These are phyloP conservation scores for Semicossyphus pulcher DNA, from an alignment of 2,113 vertebrate genomes.

Conservation along the genomic window DNA sequence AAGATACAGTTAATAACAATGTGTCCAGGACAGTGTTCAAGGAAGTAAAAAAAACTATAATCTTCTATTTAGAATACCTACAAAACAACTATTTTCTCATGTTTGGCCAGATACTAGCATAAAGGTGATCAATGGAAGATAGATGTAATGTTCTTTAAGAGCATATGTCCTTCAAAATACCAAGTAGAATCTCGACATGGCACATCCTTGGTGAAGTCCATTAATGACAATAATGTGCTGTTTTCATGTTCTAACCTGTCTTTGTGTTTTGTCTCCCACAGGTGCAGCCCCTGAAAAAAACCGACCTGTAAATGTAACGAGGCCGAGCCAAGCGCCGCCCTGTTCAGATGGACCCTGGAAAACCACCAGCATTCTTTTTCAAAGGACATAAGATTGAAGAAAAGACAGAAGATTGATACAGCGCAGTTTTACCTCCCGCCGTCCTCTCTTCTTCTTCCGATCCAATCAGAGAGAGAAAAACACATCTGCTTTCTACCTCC, in stretches of 20 bases:
- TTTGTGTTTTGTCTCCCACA: conserved; percentile 19
- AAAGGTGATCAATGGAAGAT: too few relatives aligned
- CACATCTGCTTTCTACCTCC: conserved; percentile 63
- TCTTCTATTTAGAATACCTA: too few relatives aligned
- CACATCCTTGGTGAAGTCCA: too few relatives aligned
- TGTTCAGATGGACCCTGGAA: conserved; percentile 36
- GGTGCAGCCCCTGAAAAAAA: conserved; percentile 47
- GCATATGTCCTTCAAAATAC: too few relatives aligned
- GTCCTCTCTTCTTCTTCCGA: conserved; percentile 9
- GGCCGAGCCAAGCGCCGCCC: neutral
- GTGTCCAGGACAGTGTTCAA: too few relatives aligned
- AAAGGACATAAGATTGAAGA: conserved; percentile 20
- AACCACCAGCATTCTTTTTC: conserved; percentile 59
- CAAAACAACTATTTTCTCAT: too few relatives aligned
- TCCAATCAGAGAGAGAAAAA: conserved; percentile 13
- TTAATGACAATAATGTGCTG: neutral
- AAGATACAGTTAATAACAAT: too few relatives aligned
- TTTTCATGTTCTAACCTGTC: conserved; percentile 17
- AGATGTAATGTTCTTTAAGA: too few relatives aligned
- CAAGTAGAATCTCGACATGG: too few relatives aligned
- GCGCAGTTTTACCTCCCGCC: conserved; percentile 38
- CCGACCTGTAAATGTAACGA: neutral
- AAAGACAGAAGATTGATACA: conserved; percentile 8
- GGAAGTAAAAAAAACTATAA: too few relatives aligned
- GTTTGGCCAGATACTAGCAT: too few relatives aligned